Conservation (phyloP, 2,888 invertebrate genomes). For the Catocala fraxini region DNA sequence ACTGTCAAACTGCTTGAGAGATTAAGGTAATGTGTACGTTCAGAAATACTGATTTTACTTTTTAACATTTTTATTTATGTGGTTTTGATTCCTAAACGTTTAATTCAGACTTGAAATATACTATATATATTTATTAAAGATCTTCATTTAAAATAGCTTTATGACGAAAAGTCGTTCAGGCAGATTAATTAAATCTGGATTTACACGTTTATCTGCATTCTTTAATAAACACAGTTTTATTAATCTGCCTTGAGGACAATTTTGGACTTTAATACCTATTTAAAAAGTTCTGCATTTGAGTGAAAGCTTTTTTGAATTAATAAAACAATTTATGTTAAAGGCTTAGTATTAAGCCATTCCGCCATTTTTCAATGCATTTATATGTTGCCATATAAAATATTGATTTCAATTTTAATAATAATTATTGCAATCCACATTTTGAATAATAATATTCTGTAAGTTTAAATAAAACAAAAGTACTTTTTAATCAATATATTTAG, state of each 20-base stretch:
- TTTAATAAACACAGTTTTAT: not conserved
- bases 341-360: conserved; percentile 1
- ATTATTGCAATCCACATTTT: conserved; percentile 20
- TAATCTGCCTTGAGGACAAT: conserved; percentile 44
- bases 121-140: no score
- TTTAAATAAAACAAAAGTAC: conserved; percentile 35
- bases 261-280: not conserved
- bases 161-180: conserved; percentile 22
- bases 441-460: conserved; percentile 33
- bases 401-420: conserved; percentile 22
- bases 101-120: no score
- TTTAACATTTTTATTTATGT: not conserved
- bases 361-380: conserved; percentile 50
- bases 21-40: conserved; percentile 11
- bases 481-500: conserved; percentile 45
- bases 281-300: no score
- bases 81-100: no score
- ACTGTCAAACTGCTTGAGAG: conserved; percentile 26
- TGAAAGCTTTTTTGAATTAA: not conserved
- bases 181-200: conserved; percentile 39
- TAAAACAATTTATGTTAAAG: not conserved
- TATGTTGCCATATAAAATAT: conserved; percentile 52
- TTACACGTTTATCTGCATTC: not conserved
- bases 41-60: conserved; percentile 2
- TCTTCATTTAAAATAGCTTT: no score